Conservation (phyloP, 1,140 invertebrate species). For the Lepidotrigona ventralis region DNA sequence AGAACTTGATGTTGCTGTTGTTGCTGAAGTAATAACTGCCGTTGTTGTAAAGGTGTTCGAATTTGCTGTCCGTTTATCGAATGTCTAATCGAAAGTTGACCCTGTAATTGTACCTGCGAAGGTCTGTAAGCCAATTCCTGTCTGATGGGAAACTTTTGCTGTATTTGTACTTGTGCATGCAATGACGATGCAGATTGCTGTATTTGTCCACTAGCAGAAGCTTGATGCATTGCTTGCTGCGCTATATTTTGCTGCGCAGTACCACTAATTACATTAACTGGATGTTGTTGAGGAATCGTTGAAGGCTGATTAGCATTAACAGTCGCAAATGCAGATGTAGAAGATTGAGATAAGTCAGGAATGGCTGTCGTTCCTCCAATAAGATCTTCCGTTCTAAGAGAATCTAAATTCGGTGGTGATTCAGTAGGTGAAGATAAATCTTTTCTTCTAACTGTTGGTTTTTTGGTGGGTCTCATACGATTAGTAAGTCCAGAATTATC, state of each 20-base stretch:
- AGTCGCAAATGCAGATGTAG: slow-evolving; percentile 73
- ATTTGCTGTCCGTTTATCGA: slow-evolving; percentile 76
- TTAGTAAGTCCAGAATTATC: slow-evolving; percentile 75
- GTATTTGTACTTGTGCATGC: slow-evolving; percentile 77
- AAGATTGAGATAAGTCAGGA: slow-evolving; percentile 65
- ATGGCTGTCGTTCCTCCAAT: slow-evolving; percentile 65
- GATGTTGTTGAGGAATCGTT: slow-evolving; percentile 74
- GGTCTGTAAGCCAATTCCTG: slow-evolving; percentile 74
- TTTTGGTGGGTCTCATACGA: slow-evolving; percentile 78
- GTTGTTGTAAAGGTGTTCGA: slow-evolving; percentile 73
- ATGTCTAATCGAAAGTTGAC: slow-evolving; percentile 70
- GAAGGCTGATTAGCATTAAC: slow-evolving; percentile 76
- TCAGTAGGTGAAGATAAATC: slow-evolving; percentile 67
- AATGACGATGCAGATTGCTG: slow-evolving; percentile 61
- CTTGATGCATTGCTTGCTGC: slow-evolving; percentile 55
- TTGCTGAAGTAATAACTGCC: slow-evolving; percentile 65
- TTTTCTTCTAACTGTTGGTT: slow-evolving; percentile 78
- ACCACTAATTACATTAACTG: slow-evolving; percentile 50
- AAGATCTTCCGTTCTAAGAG: slow-evolving; percentile 74
- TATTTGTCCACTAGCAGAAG: slow-evolving; percentile 51
- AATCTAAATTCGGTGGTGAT: slow-evolving; percentile 74
- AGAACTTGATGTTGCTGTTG: slow-evolving; percentile 63
- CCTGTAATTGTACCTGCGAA: slow-evolving; percentile 69
- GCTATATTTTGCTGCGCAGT: slow-evolving; percentile 49
- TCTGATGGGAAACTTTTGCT: slow-evolving; percentile 76